Evolutionary conservation across 1,140 invertebrate species (phyloP).

Genomic region (Xylocopa sonorina): DNA sequence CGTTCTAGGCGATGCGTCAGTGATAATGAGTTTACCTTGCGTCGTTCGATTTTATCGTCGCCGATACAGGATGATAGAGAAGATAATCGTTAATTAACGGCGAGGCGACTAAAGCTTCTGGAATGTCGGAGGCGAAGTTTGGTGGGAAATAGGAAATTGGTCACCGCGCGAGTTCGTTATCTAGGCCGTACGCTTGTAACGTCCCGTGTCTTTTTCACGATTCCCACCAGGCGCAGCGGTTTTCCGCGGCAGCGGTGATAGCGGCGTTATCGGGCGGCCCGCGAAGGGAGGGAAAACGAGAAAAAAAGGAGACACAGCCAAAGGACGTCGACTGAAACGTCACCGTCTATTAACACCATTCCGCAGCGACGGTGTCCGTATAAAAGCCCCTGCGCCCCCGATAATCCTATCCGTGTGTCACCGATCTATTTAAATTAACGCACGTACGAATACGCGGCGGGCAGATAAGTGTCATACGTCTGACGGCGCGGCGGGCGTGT

Average conservation of each 20-base stretch:
- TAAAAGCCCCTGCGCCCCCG: constrained; percentile 36
- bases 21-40: constrained; percentile 26
- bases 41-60: not conserved
- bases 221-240: not conserved
- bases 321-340: constrained; percentile 23
- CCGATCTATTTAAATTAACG: constrained; percentile 54
- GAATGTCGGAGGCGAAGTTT: not conserved
- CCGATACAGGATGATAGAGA: not conserved
- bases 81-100: not conserved
- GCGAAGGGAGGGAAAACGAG: not conserved
- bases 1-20: not conserved
- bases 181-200: not conserved
- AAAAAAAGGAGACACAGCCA: not conserved
- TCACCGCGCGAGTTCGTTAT: constrained; percentile 6
- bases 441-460: constrained; percentile 14
- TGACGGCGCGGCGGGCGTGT: not conserved
- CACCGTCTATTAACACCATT: constrained; percentile 44
- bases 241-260: not conserved
- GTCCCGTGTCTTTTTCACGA: constrained; percentile 19
- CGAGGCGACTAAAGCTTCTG: not conserved
- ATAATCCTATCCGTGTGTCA: constrained; percentile 47
- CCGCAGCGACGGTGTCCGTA: constrained; percentile 5
- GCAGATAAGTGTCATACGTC: constrained; percentile 37
- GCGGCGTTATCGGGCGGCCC: not conserved
- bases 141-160: not conserved